Evolutionary conservation across 2,797 vertebrate species (phyloP).

Genomic region (Dromococcyx pavoninus): DNA sequence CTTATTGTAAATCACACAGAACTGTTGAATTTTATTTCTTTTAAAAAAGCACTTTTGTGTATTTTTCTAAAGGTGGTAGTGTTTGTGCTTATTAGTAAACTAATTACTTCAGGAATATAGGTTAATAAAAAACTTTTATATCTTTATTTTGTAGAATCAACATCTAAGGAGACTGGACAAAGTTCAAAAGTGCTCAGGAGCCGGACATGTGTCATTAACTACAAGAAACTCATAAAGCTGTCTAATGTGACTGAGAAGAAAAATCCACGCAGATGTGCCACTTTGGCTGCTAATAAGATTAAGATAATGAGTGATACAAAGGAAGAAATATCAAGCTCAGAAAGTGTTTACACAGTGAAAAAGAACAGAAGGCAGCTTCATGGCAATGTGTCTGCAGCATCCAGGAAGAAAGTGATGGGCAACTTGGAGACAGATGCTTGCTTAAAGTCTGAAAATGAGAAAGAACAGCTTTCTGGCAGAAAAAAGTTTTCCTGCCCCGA

Average conservation of each 20-base stretch:
- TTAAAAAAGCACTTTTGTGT: not conserved
- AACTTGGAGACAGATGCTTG: constrained; percentile 51
- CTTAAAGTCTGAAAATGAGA: constrained; percentile 65
- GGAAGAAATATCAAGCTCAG: constrained; percentile 79
- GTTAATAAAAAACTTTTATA: not conserved
- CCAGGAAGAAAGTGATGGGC: constrained; percentile 57
- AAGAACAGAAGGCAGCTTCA: constrained; percentile 69
- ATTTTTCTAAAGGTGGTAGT: not conserved
- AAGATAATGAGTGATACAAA: constrained; percentile 82
- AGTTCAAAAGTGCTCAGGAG: constrained; percentile 71
- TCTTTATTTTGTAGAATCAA: constrained; percentile 50
- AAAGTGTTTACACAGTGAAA: constrained; percentile 39
- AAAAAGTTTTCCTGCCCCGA: not conserved
- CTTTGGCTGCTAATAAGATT: constrained; percentile 88
- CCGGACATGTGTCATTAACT: constrained; percentile 72
- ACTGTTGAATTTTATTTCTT: not conserved
- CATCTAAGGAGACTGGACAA: constrained; percentile 65
- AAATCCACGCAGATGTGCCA: constrained; percentile 83
- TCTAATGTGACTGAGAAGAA: constrained; percentile 48
- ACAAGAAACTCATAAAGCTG: constrained; percentile 66
- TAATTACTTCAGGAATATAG: not conserved
- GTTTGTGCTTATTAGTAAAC: not conserved
- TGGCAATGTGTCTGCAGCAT: constrained; percentile 52
- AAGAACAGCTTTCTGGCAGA: not conserved
- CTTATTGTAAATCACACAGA: not conserved